These are phyloP conservation scores for Montifringilla adamsi DNA, from an alignment of 2,113 vertebrate genomes.

Conservation along the genomic window DNA sequence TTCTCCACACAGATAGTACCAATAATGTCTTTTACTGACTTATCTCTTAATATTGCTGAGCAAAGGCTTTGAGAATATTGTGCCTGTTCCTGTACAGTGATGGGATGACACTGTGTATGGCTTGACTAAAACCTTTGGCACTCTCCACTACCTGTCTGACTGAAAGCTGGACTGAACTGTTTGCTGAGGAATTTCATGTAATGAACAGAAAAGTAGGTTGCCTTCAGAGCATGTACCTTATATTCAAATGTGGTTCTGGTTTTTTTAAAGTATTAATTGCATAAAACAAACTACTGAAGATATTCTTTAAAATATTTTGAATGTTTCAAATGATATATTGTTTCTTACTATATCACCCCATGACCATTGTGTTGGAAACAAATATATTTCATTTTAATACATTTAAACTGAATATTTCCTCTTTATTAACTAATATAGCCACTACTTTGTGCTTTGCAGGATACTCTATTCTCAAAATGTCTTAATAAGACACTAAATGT, in stretches of 20 bases:
- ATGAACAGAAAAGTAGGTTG: background rate
- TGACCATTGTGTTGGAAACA: rapidly evolving
- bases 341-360: background rate
- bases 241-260: background rate
- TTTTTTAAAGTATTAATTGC: background rate
- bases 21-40: background rate
- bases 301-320: background rate
- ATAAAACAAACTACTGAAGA: background rate
- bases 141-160: background rate
- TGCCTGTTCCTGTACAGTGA: background rate
- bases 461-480: background rate
- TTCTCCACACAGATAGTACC: background rate
- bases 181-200: background rate
- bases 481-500: background rate
- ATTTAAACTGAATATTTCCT: background rate
- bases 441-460: background rate
- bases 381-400: background rate
- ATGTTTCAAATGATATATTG: background rate
- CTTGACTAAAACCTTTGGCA: background rate
- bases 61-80: background rate
- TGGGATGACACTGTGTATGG: background rate
- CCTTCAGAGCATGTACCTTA: background rate
- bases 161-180: background rate
- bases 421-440: background rate
- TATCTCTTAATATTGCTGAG: background rate